A percentile compares a stretch with the other conserved stretches of the same genome.
These are phyloP conservation scores for Alexandromys fortis DNA, from an alignment of 2,113 vertebrate genomes.

Conservation along the genomic window DNA sequence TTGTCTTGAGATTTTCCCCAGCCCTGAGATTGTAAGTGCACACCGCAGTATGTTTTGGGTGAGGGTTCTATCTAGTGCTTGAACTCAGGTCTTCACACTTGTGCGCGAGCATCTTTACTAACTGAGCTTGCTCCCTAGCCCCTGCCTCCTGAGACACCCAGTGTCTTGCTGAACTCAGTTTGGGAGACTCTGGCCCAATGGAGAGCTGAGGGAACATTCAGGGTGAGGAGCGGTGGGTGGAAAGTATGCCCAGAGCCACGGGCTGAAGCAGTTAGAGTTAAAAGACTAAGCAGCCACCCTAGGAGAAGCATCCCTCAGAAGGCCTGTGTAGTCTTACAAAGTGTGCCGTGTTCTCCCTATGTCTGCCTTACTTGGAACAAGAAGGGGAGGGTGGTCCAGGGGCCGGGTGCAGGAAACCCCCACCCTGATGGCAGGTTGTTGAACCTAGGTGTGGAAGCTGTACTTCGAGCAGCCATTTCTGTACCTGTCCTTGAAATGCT, in stretches of 20 bases:
- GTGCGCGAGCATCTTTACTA: not conserved
- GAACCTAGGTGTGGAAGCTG: not conserved
- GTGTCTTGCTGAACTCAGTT: not conserved
- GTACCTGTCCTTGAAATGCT: not conserved
- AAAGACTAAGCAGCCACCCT: not conserved
- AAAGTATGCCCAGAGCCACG: not conserved
- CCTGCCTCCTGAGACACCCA: not conserved
- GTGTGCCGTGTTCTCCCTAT: not conserved
- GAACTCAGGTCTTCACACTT: not conserved
- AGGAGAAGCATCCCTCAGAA: not conserved
- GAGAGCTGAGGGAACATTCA: not conserved
- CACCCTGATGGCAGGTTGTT: not conserved
- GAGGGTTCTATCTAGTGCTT: no score
- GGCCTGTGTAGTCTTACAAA: not conserved
- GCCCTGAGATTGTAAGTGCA: not conserved
- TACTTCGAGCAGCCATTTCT: not conserved
- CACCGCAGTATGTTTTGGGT: no score
- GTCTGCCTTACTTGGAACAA: not conserved
- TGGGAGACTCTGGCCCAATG: not conserved
- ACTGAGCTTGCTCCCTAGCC: not conserved
- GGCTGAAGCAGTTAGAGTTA: not conserved
- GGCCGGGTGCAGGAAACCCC: no score
- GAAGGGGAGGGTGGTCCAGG: not conserved
- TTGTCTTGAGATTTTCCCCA: not conserved
- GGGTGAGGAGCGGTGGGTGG: no score